Percentiles rank a stretch among this genome's conserved stretches.
These are phyloP conservation scores for Cebus imitator DNA, from an alignment of 2,113 vertebrate species.

Conservation along the genomic window DNA sequence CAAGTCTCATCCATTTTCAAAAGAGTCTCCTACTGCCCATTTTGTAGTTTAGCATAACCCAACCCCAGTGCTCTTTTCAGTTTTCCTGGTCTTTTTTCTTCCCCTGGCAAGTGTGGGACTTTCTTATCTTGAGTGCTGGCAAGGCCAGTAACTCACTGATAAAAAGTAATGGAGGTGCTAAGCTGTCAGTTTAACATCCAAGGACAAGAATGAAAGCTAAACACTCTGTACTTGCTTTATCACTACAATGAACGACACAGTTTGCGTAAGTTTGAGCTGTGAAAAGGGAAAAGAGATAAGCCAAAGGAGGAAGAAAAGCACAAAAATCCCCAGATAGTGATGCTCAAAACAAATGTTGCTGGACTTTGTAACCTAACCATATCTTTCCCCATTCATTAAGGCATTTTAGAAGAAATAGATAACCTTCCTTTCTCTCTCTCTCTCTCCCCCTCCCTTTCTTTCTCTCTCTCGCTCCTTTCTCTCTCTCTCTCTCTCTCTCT, in stretches of 20 bases:
- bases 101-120: constrained; percentile 74
- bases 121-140: constrained; percentile 81
- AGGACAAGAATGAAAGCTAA: constrained; percentile 75
- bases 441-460: not conserved
- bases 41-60: not conserved
- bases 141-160: constrained; percentile 76
- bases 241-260: constrained; percentile 61
- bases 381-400: constrained; percentile 56
- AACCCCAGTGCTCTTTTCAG: constrained; percentile 11
- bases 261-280: constrained; percentile 56
- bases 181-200: constrained; percentile 78
- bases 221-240: constrained; percentile 73
- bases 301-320: constrained; percentile 64
- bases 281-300: constrained; percentile 69
- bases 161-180: constrained; percentile 81
- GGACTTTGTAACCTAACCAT: constrained; percentile 36
- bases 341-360: constrained; percentile 60
- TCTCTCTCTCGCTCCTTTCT: not conserved
- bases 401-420: constrained; percentile 77
- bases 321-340: constrained; percentile 52
- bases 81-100: not conserved
- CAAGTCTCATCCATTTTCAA: constrained; percentile 21
- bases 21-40: not conserved
- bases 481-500: not conserved
- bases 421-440: constrained; percentile 43